Base-by-base conservation (phyloP, 2,888 invertebrate species). In the Alitta virens region DNA sequence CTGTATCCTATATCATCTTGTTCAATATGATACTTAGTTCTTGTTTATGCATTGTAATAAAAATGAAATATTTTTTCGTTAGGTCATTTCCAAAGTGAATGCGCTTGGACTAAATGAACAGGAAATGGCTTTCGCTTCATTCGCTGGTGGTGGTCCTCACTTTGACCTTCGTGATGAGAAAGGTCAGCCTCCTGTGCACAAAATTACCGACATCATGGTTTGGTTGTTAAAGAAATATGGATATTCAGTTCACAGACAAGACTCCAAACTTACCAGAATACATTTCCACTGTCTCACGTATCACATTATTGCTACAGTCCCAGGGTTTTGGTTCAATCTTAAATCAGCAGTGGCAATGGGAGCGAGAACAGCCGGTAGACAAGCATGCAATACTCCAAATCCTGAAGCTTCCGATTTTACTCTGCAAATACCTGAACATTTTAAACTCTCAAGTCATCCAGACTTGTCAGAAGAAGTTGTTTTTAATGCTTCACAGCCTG, bases 261-360 rank as follows among this genome's bases (percentile, higher is more conserved):
- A 75, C 73, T 7, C 64, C 73, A 64, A 74, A 52, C 75, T 84
- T 27, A 81, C 83, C 21, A 69, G 84, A 49, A 76, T 84, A 38
- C 84, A 84, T 69, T 84, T 84, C 67, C 83, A 83, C 65, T 83
- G 80, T n/a, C 72, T 84, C 21, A 82, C 82, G 2, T 84, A 78
- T 69, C 84, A 84, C 70, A 78, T 84, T 24, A 75, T 83, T 62
- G 83, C 78, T 16, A 69, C 70, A 7, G 62, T 72, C n/a, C 69
- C 72, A 3, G 72, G 74, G 23, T 78, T 77, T 49, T 84, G 84
- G 84, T 72, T 72, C 12, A 83, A 84, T 66, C 72, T 76, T 23
- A 76, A 73, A 2, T 75, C 82, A 0, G 81, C 83, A 12, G 72
- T 82, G 5, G 81, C 83, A n/a, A 83, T 83, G 2, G 84, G 84